These are phyloP conservation scores for Hippolais icterina DNA, from an alignment of 2,113 vertebrate species.

Conservation along the genomic window DNA sequence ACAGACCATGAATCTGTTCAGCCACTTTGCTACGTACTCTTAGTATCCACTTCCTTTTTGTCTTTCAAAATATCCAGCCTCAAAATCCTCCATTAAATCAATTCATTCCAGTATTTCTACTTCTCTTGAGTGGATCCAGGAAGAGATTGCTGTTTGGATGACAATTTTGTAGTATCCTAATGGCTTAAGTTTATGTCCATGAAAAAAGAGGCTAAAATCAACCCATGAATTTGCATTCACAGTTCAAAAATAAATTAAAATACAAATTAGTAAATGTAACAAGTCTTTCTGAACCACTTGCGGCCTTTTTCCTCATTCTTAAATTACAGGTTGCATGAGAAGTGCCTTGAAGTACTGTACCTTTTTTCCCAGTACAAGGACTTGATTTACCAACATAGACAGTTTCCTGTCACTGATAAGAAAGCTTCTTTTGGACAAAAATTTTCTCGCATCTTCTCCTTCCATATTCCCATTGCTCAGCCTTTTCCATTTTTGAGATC, in stretches of 20 bases:
- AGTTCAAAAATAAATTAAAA: not conserved
- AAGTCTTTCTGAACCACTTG: not conserved
- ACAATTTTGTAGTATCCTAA: not conserved
- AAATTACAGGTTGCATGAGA: not conserved
- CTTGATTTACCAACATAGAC: not conserved
- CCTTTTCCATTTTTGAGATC: not conserved
- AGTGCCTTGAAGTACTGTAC: not conserved
- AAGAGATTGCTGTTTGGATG: not conserved
- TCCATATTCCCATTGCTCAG: not conserved
- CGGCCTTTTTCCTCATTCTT: not conserved
- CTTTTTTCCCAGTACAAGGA: not conserved
- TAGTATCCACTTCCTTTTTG: not conserved
- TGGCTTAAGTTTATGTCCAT: not conserved
- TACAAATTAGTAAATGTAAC: not conserved
- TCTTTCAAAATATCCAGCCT: not conserved
- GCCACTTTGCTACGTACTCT: not conserved
- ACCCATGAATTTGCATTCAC: fast-evolving
- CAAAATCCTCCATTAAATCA: not conserved
- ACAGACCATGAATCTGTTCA: not conserved
- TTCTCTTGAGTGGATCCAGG: not conserved
- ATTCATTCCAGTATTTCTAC: not conserved
- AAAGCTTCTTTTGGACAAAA: not conserved
- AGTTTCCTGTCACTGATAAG: not conserved
- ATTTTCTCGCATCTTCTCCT: not conserved
- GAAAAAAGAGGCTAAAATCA: not conserved